Percentiles rank a stretch among this genome's conserved stretches.
phyloP scores from a whole-genome alignment of 2,113 vertebrate genomes.

The Macrotis lagotis region DNA sequence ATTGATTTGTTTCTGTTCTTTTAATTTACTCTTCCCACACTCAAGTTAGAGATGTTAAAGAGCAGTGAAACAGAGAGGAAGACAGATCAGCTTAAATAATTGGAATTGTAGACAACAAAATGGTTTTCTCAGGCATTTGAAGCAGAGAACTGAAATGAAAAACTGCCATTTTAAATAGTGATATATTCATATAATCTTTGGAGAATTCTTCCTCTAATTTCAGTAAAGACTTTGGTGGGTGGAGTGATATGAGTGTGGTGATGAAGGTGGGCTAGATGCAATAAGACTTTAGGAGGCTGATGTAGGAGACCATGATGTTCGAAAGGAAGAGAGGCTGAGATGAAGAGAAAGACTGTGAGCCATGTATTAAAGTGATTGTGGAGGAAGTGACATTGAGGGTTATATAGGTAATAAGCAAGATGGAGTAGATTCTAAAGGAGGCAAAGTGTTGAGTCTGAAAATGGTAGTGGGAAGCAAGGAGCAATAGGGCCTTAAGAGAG shows the following conservation, averaged over 20 bases:
- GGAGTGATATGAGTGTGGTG: background rate
- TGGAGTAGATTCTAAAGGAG: background rate
- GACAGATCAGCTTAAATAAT: background rate
- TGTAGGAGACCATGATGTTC: background rate
- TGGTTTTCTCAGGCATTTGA: conserved; percentile 20
- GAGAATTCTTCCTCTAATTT: background rate
- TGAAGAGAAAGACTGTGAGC: background rate
- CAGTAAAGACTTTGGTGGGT: background rate
- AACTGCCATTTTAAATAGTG: conserved; percentile 15
- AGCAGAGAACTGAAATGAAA: background rate
- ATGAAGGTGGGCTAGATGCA: background rate
- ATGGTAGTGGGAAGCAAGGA: background rate
- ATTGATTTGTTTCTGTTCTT: conserved; percentile 8
- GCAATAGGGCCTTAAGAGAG: background rate
- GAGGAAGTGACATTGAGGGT: background rate
- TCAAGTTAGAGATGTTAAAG: background rate
- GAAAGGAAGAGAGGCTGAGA: background rate
- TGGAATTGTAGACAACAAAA: background rate
- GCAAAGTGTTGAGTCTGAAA: background rate
- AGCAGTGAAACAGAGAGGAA: background rate
- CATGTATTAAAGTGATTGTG: background rate
- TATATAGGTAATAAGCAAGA: background rate
- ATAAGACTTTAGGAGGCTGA: background rate
- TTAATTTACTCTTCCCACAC: background rate
- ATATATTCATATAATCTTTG: background rate